Conservation (phyloP, 2,888 invertebrate genomes). For the Ephialtes manifestator region DNA sequence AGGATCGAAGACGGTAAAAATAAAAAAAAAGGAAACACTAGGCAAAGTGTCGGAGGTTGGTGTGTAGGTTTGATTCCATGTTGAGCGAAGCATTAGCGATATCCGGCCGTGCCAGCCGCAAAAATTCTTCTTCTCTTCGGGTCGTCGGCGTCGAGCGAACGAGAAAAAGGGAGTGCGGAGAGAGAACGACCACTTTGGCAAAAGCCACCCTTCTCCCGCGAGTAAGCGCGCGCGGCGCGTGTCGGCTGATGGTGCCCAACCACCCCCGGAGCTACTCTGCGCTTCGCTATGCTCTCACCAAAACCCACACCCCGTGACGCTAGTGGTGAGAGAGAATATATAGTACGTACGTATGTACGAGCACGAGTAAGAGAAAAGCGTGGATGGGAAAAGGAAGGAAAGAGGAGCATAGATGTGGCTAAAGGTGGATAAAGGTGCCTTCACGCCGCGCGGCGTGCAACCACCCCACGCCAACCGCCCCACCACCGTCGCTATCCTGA, state of each 20-base stretch:
- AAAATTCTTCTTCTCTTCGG: constrained; percentile 35
- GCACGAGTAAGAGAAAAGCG: constrained; percentile 6
- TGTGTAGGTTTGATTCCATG: constrained; percentile 16
- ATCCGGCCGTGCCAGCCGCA: constrained; percentile 44
- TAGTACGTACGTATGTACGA: constrained; percentile 2
- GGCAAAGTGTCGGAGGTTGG: constrained; percentile 18
- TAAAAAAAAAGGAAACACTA: neutral
- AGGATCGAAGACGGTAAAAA: constrained; percentile 32
- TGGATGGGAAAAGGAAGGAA: constrained; percentile 25
- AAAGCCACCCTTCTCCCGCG: constrained; percentile 62
- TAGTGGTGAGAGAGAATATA: neutral
- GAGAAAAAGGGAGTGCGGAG: constrained; percentile 9
- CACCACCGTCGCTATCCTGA: constrained; percentile 82
- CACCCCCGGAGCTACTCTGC: neutral
- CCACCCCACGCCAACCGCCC: constrained; percentile 71
- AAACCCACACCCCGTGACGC: constrained; percentile 23
- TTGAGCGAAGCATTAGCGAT: constrained; percentile 45
- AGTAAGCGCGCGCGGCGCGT: constrained; percentile 62
- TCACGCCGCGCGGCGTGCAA: constrained; percentile 69
- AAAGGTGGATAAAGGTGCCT: constrained; percentile 67
- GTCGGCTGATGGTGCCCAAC: constrained; percentile 56
- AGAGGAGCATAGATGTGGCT: constrained; percentile 33
- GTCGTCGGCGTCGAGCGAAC: constrained; percentile 33
- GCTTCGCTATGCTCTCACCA: constrained; percentile 1
- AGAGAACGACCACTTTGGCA: constrained; percentile 59